Evolutionary conservation across 2,888 invertebrate genomes (phyloP).

Genomic region (Epinotia demarniana): DNA sequence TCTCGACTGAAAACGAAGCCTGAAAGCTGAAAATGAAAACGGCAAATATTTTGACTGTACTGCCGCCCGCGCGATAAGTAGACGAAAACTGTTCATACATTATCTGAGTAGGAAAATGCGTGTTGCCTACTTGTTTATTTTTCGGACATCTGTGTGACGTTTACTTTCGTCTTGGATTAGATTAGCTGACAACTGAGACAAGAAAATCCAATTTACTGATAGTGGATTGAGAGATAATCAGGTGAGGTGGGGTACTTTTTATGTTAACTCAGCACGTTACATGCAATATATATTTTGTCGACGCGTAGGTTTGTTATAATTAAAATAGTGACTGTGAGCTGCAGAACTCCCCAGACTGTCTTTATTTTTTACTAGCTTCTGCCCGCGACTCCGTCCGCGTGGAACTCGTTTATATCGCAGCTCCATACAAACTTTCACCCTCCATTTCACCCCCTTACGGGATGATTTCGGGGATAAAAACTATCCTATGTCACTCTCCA

Average conservation of each 20-base stretch:
- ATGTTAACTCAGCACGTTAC: no score
- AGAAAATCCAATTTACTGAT: background rate
- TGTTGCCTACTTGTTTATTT: background rate
- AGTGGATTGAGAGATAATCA: background rate
- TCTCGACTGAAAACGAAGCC: slow-evolving; percentile 43
- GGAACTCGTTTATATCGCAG: no score
- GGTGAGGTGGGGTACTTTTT: background rate
- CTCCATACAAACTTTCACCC: no score
- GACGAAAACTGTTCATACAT: background rate
- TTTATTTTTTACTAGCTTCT: no score
- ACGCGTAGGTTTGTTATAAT: background rate
- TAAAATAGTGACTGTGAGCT: no score
- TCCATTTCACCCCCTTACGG: no score
- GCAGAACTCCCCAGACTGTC: no score
- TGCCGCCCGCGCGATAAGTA: slow-evolving; percentile 28
- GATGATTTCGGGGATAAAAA: no score
- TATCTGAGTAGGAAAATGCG: background rate
- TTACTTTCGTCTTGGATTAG: background rate
- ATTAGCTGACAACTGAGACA: background rate
- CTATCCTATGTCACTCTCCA: no score
- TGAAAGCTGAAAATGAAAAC: slow-evolving; percentile 44
- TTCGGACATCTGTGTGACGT: background rate
- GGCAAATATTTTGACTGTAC: slow-evolving; percentile 37
- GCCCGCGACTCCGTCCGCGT: no score
- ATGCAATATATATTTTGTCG: background rate